Evolutionary conservation across 2,113 vertebrate species (phyloP).

Genomic region (Camelus bactrianus): DNA sequence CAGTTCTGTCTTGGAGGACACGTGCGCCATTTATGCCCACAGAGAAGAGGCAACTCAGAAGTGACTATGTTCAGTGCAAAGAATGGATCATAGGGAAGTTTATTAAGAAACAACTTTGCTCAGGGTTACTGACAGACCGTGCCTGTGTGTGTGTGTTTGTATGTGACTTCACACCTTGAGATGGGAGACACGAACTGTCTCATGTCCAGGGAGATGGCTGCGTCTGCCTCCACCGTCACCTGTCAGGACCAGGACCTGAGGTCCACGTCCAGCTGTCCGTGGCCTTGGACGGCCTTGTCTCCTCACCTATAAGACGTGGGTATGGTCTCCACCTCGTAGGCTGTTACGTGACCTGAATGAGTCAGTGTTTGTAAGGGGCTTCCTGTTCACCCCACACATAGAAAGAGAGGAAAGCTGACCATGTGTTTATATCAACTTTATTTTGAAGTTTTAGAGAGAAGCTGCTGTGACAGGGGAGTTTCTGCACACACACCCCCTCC

Average conservation of each 20-base stretch:
- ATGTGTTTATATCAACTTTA: neutral
- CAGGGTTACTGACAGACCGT: neutral
- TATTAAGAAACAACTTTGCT: neutral
- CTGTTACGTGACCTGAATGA: neutral
- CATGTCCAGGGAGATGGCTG: fast-evolving
- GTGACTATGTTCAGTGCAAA: fast-evolving
- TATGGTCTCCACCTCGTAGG: fast-evolving
- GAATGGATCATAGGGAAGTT: neutral
- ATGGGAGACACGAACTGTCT: neutral
- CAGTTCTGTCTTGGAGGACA: neutral
- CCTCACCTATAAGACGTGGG: neutral
- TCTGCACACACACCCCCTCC: neutral
- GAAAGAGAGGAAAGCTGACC: neutral
- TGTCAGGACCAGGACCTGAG: too few relatives aligned
- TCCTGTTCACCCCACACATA: fast-evolving
- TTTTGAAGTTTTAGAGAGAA: neutral
- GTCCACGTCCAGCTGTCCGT: fast-evolving
- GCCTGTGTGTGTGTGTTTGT: fast-evolving
- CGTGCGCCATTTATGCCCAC: fast-evolving
- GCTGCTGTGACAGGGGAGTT: neutral
- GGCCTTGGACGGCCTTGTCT: neutral
- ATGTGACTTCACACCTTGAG: too few relatives aligned
- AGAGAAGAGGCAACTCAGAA: neutral
- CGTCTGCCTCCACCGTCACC: fast-evolving
- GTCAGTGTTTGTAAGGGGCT: neutral